phyloP scores from a whole-genome alignment of 2,113 vertebrate species.

The Phrynosoma blainvillii region DNA sequence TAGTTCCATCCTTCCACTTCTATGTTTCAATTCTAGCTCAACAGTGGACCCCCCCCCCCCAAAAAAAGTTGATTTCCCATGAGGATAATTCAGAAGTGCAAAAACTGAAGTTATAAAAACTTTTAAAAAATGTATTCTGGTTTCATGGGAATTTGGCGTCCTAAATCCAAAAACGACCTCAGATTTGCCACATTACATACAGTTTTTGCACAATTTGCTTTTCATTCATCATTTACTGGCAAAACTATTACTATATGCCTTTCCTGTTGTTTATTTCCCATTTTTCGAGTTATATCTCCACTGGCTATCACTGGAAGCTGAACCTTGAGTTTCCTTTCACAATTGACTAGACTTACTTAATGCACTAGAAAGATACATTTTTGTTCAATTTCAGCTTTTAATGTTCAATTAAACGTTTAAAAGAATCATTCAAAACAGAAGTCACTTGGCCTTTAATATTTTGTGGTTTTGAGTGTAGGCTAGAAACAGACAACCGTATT shows the following conservation, averaged over 20 bases:
- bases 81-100: too few species aligned
- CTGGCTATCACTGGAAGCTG: conserved; percentile 23
- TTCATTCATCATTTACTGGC: conserved; percentile 14
- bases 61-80: too few species aligned
- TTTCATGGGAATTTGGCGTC: too few species aligned
- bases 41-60: too few species aligned
- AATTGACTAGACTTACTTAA: conserved; percentile 20
- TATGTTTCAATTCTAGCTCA: too few species aligned
- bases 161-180: too few species aligned
- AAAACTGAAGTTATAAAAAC: too few species aligned
- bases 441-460: not conserved
- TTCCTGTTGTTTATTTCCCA: conserved; percentile 43
- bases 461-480: not conserved
- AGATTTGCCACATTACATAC: too few species aligned
- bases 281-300: conserved; percentile 44
- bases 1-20: too few species aligned
- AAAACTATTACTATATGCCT: conserved; percentile 47
- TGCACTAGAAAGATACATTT: conserved; percentile 42
- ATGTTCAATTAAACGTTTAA: not conserved
- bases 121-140: too few species aligned
- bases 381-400: conserved; percentile 37
- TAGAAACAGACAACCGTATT: not conserved
- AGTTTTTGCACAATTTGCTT: too few species aligned
- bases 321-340: conserved; percentile 35
- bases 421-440: not conserved